Evolutionary conservation across 1,140 invertebrate species (phyloP), one percentile per base, ranked within the genome.

Genomic region (Oedothorax gibbosus): DNA sequence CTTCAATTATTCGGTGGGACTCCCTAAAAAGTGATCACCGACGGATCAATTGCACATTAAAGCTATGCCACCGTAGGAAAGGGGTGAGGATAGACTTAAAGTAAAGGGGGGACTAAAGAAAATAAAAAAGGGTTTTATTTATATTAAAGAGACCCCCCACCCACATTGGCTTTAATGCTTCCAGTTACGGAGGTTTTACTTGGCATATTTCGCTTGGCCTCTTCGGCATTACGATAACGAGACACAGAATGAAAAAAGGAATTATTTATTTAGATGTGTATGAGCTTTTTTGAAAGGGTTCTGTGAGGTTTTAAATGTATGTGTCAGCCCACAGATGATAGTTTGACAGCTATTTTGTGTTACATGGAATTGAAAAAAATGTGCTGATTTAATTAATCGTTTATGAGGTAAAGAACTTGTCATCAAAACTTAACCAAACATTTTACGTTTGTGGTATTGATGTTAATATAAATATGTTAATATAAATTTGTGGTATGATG

Each of bases 31-130:
- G 77, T 68, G 77, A 79, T 79, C 77, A 79, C 51, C 12, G 65
- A 68, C 53, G 62, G 77, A 79, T 79, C 77, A 79, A 79, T 79
- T 68, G 77, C 77, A 79, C 77, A 79, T 79, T 79, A 79, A 79
- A 79, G 77, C 50, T 21, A 15, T 66, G 77, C 64, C 60, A 53
- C 56, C 72, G 54, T 35, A 75, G 64, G 51, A 50, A 75, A 18
- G 4, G 75, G 35, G 75, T 21, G 49, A 5, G 9, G 10, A 62
- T 10, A 50, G 60, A 21, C 18, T 35, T 35, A 35, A 35, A 50
- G 68, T 35, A 9, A 51, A n/a, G 18, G 53, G 53, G 54, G 72
- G 56, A 51, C n/a, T 53, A 71, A 75, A 75, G 18, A 57, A 56
- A 12, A 75, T 56, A 56, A 50, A 75, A 75, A 75, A 57, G 35